Percentiles rank a stretch among this genome's conserved stretches.
phyloP scores from a whole-genome alignment of 2,888 invertebrate species.

The Abscondita cerata region DNA sequence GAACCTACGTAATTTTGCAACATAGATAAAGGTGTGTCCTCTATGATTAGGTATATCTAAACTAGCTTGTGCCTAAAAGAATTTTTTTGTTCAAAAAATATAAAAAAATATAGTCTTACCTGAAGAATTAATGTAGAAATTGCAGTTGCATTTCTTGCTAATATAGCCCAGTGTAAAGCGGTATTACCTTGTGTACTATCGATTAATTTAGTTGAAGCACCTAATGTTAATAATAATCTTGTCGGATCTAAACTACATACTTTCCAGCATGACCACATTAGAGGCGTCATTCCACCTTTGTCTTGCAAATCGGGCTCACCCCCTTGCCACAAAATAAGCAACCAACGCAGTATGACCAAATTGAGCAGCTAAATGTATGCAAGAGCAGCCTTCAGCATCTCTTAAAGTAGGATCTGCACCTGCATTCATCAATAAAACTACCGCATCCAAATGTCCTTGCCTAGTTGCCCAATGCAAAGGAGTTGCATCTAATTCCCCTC shows the following conservation, averaged over 20 bases:
- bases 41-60: slow-evolving; percentile 78
- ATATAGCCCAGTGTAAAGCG: slow-evolving; percentile 95
- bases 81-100: too few relatives aligned
- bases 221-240: slow-evolving; percentile 89
- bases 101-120: too few relatives aligned
- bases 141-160: slow-evolving; percentile 89
- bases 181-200: slow-evolving; percentile 94
- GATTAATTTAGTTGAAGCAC: slow-evolving; percentile 85
- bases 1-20: slow-evolving; percentile 75
- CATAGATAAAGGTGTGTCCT: slow-evolving; percentile 83
- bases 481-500: slow-evolving; percentile 95
- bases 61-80: slow-evolving; percentile 73
- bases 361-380: slow-evolving; percentile 95
- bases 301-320: slow-evolving; percentile 86
- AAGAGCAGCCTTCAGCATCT: slow-evolving; percentile 96
- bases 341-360: slow-evolving; percentile 97
- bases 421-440: slow-evolving; percentile 77
- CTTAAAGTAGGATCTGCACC: slow-evolving; percentile 89
- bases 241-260: slow-evolving; percentile 93
- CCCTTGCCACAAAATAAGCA: slow-evolving; percentile 95
- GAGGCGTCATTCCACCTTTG: slow-evolving; percentile 93
- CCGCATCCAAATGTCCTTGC: slow-evolving; percentile 86
- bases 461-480: slow-evolving; percentile 98
- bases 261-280: slow-evolving; percentile 98
- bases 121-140: slow-evolving; percentile 84